Evolutionary conservation across 53 echinoderm and acorn worm genomes (phyloP).

Genomic region (Stichopus horrens): DNA sequence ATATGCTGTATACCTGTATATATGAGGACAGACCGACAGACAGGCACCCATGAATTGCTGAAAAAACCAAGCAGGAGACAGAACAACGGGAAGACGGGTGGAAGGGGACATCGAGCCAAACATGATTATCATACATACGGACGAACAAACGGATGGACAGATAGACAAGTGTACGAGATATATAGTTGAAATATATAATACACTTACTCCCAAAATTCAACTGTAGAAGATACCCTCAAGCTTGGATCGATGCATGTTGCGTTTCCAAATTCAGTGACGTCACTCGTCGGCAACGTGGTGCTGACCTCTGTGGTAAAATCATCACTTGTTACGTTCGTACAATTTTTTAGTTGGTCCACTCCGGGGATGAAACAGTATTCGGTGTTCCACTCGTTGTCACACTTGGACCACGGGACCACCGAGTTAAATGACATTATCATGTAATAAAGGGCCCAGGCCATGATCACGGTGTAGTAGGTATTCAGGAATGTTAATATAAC

Average conservation of each 20-base stretch:
- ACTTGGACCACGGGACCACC: constrained; percentile 86
- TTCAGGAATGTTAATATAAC: constrained; percentile 82
- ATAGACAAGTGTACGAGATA: too few species aligned
- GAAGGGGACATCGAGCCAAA: too few species aligned
- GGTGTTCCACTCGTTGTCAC: constrained; percentile 88
- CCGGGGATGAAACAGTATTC: constrained; percentile 66
- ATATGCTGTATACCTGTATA: too few species aligned
- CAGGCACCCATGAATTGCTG: too few species aligned
- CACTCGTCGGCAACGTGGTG: neutral
- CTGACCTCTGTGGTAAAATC: constrained; percentile 16
- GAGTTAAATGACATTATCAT: constrained; percentile 90
- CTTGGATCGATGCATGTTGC: constrained; percentile 32
- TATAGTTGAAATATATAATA: neutral
- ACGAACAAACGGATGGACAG: too few species aligned
- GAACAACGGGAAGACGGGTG: too few species aligned
- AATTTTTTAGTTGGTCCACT: constrained; percentile 23
- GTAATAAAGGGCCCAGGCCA: constrained; percentile 97
- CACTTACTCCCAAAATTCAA: constrained; percentile 99
- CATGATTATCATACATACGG: too few species aligned
- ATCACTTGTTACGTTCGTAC: neutral
- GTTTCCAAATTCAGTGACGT: constrained; percentile 1
- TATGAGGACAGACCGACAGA: too few species aligned
- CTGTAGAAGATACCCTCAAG: constrained; percentile 49
- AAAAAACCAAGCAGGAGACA: too few species aligned
- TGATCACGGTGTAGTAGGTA: constrained; percentile 92